These are phyloP conservation scores for Heterocephalus glaber DNA, from an alignment of 2,113 vertebrate genomes.

Conservation along the genomic window DNA sequence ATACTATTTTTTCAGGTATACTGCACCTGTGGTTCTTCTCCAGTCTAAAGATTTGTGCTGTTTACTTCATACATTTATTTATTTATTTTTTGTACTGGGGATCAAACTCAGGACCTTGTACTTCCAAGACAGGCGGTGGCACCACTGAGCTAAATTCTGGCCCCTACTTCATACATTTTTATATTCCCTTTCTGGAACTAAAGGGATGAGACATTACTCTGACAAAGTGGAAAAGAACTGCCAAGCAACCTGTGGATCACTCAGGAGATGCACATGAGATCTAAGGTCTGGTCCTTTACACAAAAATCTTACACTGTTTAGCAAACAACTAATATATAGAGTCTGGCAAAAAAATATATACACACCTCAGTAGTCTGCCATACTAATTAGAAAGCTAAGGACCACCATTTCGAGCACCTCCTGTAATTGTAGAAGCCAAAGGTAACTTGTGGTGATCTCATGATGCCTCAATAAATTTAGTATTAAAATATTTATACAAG, in stretches of 20 bases:
- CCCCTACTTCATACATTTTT: background rate
- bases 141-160: too few species aligned
- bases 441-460: background rate
- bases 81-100: too few species aligned
- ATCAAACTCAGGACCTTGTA: too few species aligned
- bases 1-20: background rate
- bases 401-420: background rate
- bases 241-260: accelerated
- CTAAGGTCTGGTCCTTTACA: background rate
- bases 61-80: background rate
- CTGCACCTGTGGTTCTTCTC: background rate
- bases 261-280: accelerated
- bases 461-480: background rate
- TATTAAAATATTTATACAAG: background rate
- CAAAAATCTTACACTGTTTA: background rate
- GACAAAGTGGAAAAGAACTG: background rate
- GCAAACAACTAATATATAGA: background rate
- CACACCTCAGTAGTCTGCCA: background rate
- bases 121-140: too few species aligned
- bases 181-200: background rate
- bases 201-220: accelerated
- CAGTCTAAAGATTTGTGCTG: background rate
- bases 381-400: background rate
- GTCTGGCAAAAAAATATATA: background rate
- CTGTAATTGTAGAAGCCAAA: background rate